A percentile compares a stretch with the other conserved stretches of the same genome.
These are phyloP conservation scores for Sciaenops ocellatus DNA, from an alignment of 2,797 vertebrate genomes.

Conservation along the genomic window DNA sequence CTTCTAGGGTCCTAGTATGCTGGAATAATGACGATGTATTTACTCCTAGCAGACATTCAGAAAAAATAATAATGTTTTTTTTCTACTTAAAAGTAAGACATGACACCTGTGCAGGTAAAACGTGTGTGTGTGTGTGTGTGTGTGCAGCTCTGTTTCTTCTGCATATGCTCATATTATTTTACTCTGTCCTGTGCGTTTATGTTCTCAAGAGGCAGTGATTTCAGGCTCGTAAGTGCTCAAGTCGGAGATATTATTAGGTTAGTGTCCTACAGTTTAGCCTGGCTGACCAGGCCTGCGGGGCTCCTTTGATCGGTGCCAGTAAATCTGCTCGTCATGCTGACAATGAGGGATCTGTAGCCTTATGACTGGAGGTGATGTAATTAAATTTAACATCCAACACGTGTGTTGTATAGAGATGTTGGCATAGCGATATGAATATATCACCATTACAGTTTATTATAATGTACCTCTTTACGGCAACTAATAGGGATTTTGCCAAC, in stretches of 20 bases:
- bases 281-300: conserved; percentile 57
- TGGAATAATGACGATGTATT: neutral
- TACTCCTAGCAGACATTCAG: neutral
- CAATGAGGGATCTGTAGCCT: conserved; percentile 36
- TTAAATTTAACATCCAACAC: conserved; percentile 15
- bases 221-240: conserved; percentile 26
- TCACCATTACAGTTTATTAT: neutral
- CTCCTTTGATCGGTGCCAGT: conserved; percentile 60
- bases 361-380: conserved; percentile 4
- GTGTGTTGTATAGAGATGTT: neutral
- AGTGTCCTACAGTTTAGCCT: conserved; percentile 58
- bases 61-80: neutral
- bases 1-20: neutral
- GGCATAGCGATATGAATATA: neutral
- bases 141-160: conserved; percentile 10
- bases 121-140: neutral
- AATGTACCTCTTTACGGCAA: neutral
- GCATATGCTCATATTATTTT: neutral
- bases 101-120: neutral
- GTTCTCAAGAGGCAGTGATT: conserved; percentile 7
- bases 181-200: neutral
- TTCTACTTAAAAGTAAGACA: neutral
- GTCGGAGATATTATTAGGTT: conserved; percentile 65
- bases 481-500: neutral
- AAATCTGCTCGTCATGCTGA: conserved; percentile 55